Evolutionary conservation across 2,113 vertebrate genomes (phyloP).

Genomic region (Rhadina sibilatrix): DNA sequence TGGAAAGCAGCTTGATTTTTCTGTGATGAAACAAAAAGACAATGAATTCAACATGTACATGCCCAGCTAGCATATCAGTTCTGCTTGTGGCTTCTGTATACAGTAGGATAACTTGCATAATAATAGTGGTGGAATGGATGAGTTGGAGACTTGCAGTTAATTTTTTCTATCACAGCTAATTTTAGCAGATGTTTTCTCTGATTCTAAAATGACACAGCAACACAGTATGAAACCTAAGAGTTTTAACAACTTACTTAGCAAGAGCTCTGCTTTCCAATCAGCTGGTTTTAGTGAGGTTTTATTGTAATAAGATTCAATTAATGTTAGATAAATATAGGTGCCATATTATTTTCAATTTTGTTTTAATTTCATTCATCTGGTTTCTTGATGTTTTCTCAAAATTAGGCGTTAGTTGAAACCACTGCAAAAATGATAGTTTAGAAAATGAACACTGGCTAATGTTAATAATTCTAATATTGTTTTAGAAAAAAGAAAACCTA

Average conservation of each 20-base stretch:
- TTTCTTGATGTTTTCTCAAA: not conserved
- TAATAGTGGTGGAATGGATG: constrained; percentile 12
- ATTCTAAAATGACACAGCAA: constrained; percentile 28
- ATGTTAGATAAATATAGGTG: not conserved
- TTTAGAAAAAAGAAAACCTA: not conserved
- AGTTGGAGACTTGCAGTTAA: constrained; percentile 24
- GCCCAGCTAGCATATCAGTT: not conserved
- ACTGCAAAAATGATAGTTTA: not conserved
- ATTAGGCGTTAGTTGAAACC: not conserved
- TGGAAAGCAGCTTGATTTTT: not conserved
- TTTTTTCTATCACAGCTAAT: constrained; percentile 73
- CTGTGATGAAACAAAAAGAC: not conserved
- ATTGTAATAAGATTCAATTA: not conserved
- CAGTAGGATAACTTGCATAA: constrained; percentile 46
- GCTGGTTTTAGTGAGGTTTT: not conserved
- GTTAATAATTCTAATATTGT: not conserved
- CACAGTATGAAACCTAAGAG: not conserved
- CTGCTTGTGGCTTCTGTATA: constrained; percentile 42
- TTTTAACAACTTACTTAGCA: not conserved
- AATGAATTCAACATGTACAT: not conserved
- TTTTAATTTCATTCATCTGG: not conserved
- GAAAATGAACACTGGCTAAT: not conserved
- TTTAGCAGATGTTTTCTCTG: constrained; percentile 65
- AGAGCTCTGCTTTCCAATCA: not conserved
- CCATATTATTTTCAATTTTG: not conserved